Percentiles rank a stretch among this genome's conserved stretches.
Evolutionary conservation across 2,888 invertebrate species (phyloP).

Genomic region (Mellilla xanthometata): DNA sequence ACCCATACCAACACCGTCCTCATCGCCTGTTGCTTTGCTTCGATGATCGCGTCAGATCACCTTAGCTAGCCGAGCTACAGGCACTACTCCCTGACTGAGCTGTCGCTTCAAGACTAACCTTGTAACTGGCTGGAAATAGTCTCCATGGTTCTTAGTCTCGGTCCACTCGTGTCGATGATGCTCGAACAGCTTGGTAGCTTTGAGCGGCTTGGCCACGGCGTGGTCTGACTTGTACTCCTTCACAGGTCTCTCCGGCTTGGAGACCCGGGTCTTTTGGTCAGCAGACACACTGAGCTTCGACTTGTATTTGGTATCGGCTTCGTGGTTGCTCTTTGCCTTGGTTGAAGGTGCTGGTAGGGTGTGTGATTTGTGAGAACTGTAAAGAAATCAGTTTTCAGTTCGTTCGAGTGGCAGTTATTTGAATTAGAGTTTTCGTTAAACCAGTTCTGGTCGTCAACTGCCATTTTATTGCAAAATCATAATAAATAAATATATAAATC

Average conservation of each 20-base stretch:
- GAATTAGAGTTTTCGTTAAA: too few relatives aligned
- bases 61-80: too few relatives aligned
- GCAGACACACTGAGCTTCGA: conserved; percentile 59
- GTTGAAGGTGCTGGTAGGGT: conserved; percentile 43
- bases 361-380: conserved; percentile 55
- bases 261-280: conserved; percentile 53
- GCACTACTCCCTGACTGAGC: too few relatives aligned
- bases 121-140: conserved; percentile 60
- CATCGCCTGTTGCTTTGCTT: too few relatives aligned
- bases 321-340: conserved; percentile 60
- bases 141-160: conserved; percentile 47
- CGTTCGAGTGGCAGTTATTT: too few relatives aligned
- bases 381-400: too few relatives aligned
- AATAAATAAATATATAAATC: too few relatives aligned
- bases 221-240: conserved; percentile 67
- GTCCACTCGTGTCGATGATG: conserved; percentile 45
- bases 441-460: too few relatives aligned
- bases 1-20: too few relatives aligned
- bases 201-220: conserved; percentile 54
- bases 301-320: conserved; percentile 51
- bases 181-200: conserved; percentile 57
- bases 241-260: conserved; percentile 51
- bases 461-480: too few relatives aligned
- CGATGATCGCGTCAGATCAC: too few relatives aligned
- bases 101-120: too few relatives aligned